Conservation (phyloP, 2,888 invertebrate genomes). For the Mesorhabditis spiculigera region DNA sequence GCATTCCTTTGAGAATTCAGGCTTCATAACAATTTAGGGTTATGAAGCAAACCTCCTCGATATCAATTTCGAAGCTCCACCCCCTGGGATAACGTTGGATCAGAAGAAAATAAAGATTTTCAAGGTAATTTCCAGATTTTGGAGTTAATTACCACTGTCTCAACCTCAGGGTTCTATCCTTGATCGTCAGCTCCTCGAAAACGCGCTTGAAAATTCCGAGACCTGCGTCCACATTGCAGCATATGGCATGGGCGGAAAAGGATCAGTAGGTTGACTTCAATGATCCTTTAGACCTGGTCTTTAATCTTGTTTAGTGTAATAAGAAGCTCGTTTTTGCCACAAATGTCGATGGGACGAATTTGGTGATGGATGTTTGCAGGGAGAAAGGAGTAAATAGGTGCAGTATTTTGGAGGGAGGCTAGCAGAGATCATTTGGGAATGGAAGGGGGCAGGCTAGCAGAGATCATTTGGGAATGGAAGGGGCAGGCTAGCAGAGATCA, state of each 20-base stretch:
- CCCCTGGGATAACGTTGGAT: not conserved
- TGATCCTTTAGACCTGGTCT: too few relatives aligned
- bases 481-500: too few relatives aligned
- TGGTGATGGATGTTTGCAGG: not conserved
- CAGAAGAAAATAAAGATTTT: not conserved
- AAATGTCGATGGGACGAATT: not conserved
- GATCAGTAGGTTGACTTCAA: not conserved
- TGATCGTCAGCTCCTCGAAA: not conserved
- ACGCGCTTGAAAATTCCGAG: not conserved
- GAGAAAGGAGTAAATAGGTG: not conserved
- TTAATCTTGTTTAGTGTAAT: not conserved
- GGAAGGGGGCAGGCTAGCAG: too few relatives aligned
- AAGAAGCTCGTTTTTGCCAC: not conserved
- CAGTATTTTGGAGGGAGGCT: too few relatives aligned
- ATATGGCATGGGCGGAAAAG: not conserved
- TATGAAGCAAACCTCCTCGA: not conserved
- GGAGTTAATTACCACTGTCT: too few relatives aligned
- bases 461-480: too few relatives aligned
- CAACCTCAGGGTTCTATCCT: not conserved
- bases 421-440: too few relatives aligned
- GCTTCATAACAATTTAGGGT: not conserved
- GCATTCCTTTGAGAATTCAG: too few relatives aligned
- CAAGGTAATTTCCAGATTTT: not conserved
- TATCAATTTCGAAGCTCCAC: not conserved
- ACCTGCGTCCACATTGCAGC: constrained; percentile 1